A percentile compares a stretch with the other conserved stretches of the same genome.
Conservation (phyloP, 2,113 vertebrate genomes). For the Paracanthobrama guichenoti region DNA sequence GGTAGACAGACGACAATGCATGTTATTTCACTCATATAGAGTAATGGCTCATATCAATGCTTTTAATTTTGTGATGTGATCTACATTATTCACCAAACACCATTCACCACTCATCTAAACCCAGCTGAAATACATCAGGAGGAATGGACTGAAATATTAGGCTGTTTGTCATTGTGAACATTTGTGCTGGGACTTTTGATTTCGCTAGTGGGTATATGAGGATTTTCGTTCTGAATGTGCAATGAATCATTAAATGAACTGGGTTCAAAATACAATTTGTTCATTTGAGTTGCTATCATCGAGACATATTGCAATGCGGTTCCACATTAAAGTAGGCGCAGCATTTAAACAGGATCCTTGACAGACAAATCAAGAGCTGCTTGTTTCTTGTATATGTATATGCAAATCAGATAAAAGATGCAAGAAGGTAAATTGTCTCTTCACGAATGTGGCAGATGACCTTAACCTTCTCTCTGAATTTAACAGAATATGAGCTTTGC, state of each 20-base stretch:
- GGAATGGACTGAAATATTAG: conserved; percentile 15
- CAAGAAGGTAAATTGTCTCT: conserved; percentile 13
- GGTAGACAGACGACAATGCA: conserved; percentile 66
- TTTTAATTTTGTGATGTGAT: conserved; percentile 59
- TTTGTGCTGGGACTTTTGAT: conserved; percentile 65
- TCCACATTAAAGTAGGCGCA: not conserved
- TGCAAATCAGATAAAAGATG: conserved; percentile 30
- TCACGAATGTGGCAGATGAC: conserved; percentile 2
- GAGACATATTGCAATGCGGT: conserved; percentile 2
- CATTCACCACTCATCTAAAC: conserved; percentile 16
- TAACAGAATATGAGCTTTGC: conserved; percentile 41
- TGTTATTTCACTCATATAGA: conserved; percentile 69
- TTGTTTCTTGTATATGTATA: conserved; percentile 22
- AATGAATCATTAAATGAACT: conserved; percentile 74
- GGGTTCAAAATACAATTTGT: conserved; percentile 57
- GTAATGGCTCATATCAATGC: conserved; percentile 62
- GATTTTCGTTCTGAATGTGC: conserved; percentile 72
- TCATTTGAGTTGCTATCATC: conserved; percentile 33
- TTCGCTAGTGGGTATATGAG: conserved; percentile 64
- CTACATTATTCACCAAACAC: conserved; percentile 36
- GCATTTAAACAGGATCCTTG: not conserved
- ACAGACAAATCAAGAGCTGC: not conserved
- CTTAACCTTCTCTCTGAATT: conserved; percentile 39
- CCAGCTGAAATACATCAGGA: conserved; percentile 21
- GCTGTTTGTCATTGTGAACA: conserved; percentile 67